Evolutionary conservation across 2,797 vertebrate species (phyloP).

Genomic region (Heliangelus exortis): DNA sequence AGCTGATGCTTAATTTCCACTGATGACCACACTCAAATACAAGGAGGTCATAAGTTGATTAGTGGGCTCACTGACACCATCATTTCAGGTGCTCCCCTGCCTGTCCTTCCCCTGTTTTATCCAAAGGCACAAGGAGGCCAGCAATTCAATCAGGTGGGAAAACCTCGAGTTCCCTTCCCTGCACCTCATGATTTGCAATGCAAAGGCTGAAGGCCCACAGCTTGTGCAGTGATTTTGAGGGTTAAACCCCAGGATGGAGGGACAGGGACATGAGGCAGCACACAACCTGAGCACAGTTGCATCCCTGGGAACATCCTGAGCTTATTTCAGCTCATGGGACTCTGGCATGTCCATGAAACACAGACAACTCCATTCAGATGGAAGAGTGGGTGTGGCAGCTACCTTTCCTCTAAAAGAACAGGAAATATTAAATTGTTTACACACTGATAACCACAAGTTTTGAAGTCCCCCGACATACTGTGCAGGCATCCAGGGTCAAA

Average conservation of each 20-base stretch:
- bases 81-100: background rate
- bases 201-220: background rate
- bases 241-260: background rate
- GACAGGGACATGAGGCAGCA: fast-evolving
- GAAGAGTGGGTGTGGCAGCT: background rate
- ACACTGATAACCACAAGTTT: background rate
- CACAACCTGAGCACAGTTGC: fast-evolving
- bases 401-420: background rate
- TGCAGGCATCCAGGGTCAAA: background rate
- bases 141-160: background rate
- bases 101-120: background rate
- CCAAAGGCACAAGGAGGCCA: background rate
- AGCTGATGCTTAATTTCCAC: background rate
- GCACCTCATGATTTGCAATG: background rate
- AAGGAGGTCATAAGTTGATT: background rate
- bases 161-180: background rate
- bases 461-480: background rate
- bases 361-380: fast-evolving
- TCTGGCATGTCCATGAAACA: fast-evolving
- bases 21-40: background rate
- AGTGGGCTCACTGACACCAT: background rate
- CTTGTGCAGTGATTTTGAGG: background rate
- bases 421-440: background rate
- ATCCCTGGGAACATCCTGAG: background rate
- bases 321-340: background rate